phyloP scores from a whole-genome alignment of 2,797 vertebrate species.

The Yasuhikotakia modesta region DNA sequence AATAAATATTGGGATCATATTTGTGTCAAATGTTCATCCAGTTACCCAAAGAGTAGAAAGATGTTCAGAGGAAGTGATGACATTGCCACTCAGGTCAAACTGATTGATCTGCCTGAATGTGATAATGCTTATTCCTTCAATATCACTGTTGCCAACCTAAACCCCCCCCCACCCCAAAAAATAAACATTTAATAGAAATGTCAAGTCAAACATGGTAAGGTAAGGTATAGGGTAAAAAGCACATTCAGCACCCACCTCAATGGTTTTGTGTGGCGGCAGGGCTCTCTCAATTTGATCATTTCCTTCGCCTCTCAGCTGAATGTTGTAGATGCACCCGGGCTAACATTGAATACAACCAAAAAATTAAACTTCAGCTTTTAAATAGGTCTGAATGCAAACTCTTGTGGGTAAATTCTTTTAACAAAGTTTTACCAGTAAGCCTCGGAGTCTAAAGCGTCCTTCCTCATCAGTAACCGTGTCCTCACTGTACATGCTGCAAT shows the following conservation, averaged over 20 bases:
- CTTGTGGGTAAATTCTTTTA: not conserved
- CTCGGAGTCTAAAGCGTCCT: slow-evolving; percentile 91
- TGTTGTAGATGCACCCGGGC: slow-evolving; percentile 89
- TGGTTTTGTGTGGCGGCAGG: slow-evolving; percentile 86
- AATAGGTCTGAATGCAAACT: not conserved
- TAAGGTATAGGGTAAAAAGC: slow-evolving; percentile 26
- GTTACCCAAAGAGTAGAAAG: slow-evolving; percentile 85
- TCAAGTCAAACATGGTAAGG: not conserved
- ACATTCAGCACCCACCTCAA: slow-evolving; percentile 80
- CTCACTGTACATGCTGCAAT: slow-evolving; percentile 92
- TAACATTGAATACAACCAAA: slow-evolving; percentile 51
- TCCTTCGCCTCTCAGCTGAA: slow-evolving; percentile 92
- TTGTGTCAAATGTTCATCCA: not conserved
- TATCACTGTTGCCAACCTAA: slow-evolving; percentile 89
- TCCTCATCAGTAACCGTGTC: slow-evolving; percentile 95
- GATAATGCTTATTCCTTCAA: slow-evolving; percentile 93
- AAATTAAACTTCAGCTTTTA: too few species aligned
- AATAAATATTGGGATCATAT: not conserved
- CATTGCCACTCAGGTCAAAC: slow-evolving; percentile 95
- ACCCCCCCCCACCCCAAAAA: not conserved
- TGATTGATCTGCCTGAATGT: slow-evolving; percentile 97
- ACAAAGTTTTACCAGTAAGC: slow-evolving; percentile 85
- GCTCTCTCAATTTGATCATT: slow-evolving; percentile 97
- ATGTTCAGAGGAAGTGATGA: slow-evolving; percentile 90
- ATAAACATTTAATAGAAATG: not conserved